Conservation (phyloP, 2,797 vertebrate genomes). For the Sebastiscus albofasciatus region DNA sequence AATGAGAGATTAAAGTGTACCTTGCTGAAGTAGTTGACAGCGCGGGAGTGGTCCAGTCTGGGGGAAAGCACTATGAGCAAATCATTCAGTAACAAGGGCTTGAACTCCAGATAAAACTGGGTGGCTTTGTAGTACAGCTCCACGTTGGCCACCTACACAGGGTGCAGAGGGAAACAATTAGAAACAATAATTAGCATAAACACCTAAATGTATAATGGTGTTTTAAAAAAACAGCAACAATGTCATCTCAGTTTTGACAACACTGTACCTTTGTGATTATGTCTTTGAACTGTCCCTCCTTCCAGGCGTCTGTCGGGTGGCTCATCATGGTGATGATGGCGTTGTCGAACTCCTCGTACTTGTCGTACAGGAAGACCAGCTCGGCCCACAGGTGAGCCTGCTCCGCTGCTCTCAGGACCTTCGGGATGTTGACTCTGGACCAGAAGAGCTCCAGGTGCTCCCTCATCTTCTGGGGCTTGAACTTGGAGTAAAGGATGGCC, state of each 20-base stretch:
- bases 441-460: slow-evolving; percentile 99
- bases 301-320: slow-evolving; percentile 98
- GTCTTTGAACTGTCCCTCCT: slow-evolving; percentile 99
- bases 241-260: not conserved
- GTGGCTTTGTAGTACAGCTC: slow-evolving; percentile 98
- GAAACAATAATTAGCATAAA: not conserved
- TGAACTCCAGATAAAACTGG: slow-evolving; percentile 99
- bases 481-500: slow-evolving; percentile 99
- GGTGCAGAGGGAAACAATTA: not conserved
- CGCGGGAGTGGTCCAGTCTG: slow-evolving; percentile 96
- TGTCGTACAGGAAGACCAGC: slow-evolving; percentile 98
- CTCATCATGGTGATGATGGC: slow-evolving; percentile 99
- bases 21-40: slow-evolving; percentile 98
- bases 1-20: slow-evolving; percentile 67
- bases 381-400: slow-evolving; percentile 99
- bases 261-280: slow-evolving; percentile 95
- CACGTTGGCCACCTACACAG: slow-evolving; percentile 94
- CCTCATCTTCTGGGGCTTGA: slow-evolving; percentile 99
- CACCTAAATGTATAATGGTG: not conserved
- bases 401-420: slow-evolving; percentile 97
- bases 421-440: slow-evolving; percentile 99
- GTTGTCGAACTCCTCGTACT: slow-evolving; percentile 98
- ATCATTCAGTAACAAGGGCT: slow-evolving; percentile 97
- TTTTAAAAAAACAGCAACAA: not conserved
- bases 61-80: slow-evolving; percentile 97